A percentile compares a stretch with the other conserved stretches of the same genome.
phyloP scores from a whole-genome alignment of 2,113 vertebrate genomes.

The Sylvietta virens region DNA sequence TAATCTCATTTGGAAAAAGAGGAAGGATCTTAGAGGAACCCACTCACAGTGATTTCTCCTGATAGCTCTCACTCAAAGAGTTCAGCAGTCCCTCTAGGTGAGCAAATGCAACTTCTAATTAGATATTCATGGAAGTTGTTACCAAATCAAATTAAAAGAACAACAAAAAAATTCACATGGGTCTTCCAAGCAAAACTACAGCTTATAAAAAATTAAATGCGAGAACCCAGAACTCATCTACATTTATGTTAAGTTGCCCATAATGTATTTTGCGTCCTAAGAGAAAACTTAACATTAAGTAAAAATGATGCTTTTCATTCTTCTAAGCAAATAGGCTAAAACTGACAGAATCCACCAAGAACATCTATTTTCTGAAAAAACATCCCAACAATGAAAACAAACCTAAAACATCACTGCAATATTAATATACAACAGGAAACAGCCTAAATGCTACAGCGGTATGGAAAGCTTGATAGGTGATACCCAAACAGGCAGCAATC shows the following conservation, averaged over 20 bases:
- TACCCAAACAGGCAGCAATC: background rate
- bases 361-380: background rate
- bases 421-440: background rate
- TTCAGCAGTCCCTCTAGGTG: background rate
- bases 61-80: background rate
- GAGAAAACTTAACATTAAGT: background rate
- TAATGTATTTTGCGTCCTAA: background rate
- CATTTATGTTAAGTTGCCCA: background rate
- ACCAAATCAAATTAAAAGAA: background rate
- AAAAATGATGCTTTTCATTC: background rate
- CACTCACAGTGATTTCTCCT: background rate
- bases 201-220: background rate
- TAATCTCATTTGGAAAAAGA: background rate
- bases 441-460: background rate
- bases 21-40: background rate
- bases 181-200: background rate
- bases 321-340: background rate
- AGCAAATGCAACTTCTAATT: background rate
- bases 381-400: background rate
- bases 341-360: background rate
- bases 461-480: background rate
- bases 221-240: background rate
- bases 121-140: background rate
- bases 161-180: background rate
- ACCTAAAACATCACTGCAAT: background rate